phyloP scores from a whole-genome alignment of 2,113 vertebrate species.

The Promerops cafer region DNA sequence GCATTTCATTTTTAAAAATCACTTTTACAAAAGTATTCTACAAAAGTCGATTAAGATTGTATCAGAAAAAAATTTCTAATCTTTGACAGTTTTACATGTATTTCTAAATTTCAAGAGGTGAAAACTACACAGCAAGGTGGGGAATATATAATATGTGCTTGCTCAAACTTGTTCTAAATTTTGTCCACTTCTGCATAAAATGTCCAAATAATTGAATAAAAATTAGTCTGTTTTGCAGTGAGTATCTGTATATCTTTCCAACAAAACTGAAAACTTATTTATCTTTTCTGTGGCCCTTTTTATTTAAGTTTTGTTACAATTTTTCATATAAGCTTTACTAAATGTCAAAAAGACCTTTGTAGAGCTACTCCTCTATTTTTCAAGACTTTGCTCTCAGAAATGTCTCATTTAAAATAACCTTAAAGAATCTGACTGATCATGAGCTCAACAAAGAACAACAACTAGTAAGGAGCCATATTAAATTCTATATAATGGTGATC shows the following conservation, averaged over 20 bases:
- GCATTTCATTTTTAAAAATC: background rate
- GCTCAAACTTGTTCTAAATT: background rate
- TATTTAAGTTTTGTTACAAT: background rate
- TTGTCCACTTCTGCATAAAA: background rate
- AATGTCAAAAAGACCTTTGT: background rate
- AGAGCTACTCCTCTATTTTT: background rate
- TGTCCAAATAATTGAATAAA: background rate
- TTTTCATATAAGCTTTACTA: background rate
- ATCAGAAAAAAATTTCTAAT: background rate
- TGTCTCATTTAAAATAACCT: background rate
- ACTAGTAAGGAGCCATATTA: background rate
- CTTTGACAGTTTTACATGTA: background rate
- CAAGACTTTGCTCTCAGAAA: background rate
- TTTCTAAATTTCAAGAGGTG: background rate
- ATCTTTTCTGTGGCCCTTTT: background rate
- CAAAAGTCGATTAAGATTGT: background rate
- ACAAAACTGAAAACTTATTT: background rate
- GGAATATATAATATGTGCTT: background rate
- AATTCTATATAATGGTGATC: background rate
- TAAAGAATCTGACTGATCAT: background rate
- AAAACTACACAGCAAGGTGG: background rate
- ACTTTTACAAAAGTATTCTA: background rate
- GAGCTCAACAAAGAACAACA: background rate
- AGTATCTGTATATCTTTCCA: background rate
- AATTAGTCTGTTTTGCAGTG: background rate